These are phyloP conservation scores for Leucozona laternaria DNA, from an alignment of 2,888 invertebrate genomes.

Conservation along the genomic window DNA sequence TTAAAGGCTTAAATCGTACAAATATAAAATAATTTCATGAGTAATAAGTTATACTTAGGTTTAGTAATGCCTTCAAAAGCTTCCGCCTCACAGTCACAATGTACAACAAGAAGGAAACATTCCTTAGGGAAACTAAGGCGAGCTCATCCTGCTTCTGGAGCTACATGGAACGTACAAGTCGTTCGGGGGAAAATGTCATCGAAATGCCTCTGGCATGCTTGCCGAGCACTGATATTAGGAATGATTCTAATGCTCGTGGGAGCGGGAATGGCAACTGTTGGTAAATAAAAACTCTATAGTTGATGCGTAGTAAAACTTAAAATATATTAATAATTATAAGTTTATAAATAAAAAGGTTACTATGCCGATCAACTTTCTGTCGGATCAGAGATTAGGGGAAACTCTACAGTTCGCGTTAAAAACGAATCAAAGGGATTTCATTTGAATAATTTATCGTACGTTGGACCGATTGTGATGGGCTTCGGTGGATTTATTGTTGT, in stretches of 20 bases:
- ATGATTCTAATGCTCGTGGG: slow-evolving; percentile 94
- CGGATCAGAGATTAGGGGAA: slow-evolving; percentile 91
- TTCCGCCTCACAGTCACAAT: slow-evolving; percentile 79
- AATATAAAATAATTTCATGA: slow-evolving; percentile 2
- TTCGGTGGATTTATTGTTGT: slow-evolving; percentile 98
- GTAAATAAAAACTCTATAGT: slow-evolving; percentile 83
- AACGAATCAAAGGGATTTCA: slow-evolving; percentile 93
- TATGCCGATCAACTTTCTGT: slow-evolving; percentile 92
- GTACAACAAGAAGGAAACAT: slow-evolving; percentile 82
- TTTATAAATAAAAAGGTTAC: slow-evolving; percentile 86
- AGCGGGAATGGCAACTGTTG: slow-evolving; percentile 96
- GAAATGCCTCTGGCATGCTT: slow-evolving; percentile 96
- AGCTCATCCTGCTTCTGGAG: slow-evolving; percentile 91
- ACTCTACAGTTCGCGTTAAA: slow-evolving; percentile 91
- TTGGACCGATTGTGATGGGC: slow-evolving; percentile 99
- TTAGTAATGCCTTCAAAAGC: slow-evolving; percentile 81
- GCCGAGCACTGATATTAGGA: slow-evolving; percentile 95
- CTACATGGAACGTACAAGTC: slow-evolving; percentile 94
- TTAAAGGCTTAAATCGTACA: slow-evolving; percentile 5
- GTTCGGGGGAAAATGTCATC: slow-evolving; percentile 94
- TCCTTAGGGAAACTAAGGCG: slow-evolving; percentile 86
- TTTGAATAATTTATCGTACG: slow-evolving; percentile 95
- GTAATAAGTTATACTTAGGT: slow-evolving; percentile 9
- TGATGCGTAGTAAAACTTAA: neutral
- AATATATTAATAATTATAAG: neutral